Evolutionary conservation across 2,797 vertebrate species (phyloP).

Genomic region (Mus minutoides): DNA sequence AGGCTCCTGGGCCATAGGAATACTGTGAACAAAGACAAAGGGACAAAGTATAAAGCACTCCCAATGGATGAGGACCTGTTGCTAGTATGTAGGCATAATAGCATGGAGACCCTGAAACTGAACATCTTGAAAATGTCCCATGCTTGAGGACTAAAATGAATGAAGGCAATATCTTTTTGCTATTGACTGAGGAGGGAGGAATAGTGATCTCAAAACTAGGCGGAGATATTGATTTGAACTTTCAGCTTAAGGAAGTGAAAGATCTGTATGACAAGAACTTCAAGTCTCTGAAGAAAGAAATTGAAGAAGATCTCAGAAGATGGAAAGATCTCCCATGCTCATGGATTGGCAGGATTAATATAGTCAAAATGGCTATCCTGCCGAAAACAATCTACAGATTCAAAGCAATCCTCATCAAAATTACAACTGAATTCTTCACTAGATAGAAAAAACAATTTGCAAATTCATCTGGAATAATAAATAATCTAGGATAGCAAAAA

Average conservation of each 20-base stretch:
- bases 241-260: slow-evolving; percentile 14
- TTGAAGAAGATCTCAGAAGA: too few relatives aligned
- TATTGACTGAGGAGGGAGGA: slow-evolving; percentile 21
- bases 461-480: too few relatives aligned
- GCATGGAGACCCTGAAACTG: neutral
- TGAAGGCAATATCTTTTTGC: slow-evolving; percentile 31
- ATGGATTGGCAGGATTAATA: too few relatives aligned
- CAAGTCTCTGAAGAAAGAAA: too few relatives aligned
- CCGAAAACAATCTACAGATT: too few relatives aligned
- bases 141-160: neutral
- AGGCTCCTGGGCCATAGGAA: slow-evolving; percentile 12
- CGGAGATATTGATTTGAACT: neutral
- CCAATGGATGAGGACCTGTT: neutral
- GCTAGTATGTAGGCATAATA: neutral
- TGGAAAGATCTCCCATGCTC: too few relatives aligned
- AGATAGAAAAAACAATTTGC: too few relatives aligned
- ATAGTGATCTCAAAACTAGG: neutral
- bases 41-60: neutral
- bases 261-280: too few relatives aligned
- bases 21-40: neutral
- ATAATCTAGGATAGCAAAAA: too few relatives aligned
- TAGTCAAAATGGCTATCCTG: too few relatives aligned
- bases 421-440: too few relatives aligned
- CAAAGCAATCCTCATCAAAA: too few relatives aligned
- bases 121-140: neutral